Evolutionary conservation across 2,797 vertebrate genomes (phyloP).

Genomic region (Anabas testudineus): DNA sequence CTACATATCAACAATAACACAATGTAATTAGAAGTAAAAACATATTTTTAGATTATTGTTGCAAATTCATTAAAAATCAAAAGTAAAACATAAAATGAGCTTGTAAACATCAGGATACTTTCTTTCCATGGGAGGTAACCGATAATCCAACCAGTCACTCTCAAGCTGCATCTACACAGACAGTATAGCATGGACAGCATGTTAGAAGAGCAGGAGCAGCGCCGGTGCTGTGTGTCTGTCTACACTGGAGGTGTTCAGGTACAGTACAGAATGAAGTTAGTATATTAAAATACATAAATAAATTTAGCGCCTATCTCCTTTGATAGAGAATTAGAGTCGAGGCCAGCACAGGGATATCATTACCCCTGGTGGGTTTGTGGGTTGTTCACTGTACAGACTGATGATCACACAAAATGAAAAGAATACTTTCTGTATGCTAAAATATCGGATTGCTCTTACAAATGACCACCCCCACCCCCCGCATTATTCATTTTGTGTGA

Average conservation of each 20-base stretch:
- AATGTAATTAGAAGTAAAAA: not conserved
- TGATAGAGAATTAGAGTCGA: no score
- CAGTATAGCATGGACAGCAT: not conserved
- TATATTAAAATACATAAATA: no score
- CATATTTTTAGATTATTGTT: no score
- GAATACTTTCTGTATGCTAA: conserved; percentile 2
- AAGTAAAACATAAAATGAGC: no score
- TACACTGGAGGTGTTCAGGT: not conserved
- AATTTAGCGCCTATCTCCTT: no score
- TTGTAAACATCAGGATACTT: not conserved
- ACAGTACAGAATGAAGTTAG: not conserved
- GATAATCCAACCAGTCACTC: not conserved
- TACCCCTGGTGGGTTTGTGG: no score
- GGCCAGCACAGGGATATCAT: no score
- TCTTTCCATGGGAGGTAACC: not conserved
- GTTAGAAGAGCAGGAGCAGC: not conserved
- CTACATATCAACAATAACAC: no score
- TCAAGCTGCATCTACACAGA: not conserved
- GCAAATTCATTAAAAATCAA: not conserved
- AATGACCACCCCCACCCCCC: conserved; percentile 4
- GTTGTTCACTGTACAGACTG: not conserved
- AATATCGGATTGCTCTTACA: conserved; percentile 26
- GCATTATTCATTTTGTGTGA: conserved; percentile 66
- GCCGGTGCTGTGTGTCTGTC: not conserved
- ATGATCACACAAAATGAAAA: not conserved